phyloP scores from a whole-genome alignment of 2,797 vertebrate species.

The Falco biarmicus region DNA sequence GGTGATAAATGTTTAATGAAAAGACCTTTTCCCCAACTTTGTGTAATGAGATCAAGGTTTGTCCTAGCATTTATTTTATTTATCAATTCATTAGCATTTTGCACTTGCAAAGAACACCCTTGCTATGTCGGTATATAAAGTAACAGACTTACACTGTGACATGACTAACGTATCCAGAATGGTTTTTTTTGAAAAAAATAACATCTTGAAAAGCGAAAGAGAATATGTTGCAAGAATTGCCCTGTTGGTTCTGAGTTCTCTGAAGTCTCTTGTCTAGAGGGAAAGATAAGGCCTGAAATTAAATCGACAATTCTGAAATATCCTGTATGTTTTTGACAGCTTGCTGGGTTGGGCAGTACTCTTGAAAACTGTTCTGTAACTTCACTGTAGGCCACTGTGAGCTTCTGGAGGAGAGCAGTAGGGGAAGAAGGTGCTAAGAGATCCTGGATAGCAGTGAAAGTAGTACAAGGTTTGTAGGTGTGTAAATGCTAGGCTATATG shows the following conservation, averaged over 20 bases:
- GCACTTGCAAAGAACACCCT: not conserved
- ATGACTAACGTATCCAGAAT: not conserved
- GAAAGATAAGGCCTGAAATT: not conserved
- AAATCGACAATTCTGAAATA: not conserved
- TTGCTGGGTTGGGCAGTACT: not conserved
- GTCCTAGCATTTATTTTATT: not conserved
- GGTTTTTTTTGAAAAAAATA: not conserved
- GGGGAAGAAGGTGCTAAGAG: not conserved
- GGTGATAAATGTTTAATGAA: not conserved
- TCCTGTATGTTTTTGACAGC: not conserved
- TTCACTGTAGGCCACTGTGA: not conserved
- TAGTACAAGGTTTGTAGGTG: not conserved
- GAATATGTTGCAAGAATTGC: not conserved
- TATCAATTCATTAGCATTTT: not conserved
- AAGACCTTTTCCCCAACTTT: not conserved
- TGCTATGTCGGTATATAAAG: not conserved
- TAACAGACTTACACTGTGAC: not conserved
- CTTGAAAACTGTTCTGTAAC: not conserved
- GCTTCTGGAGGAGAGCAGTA: not conserved
- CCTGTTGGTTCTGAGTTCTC: not conserved
- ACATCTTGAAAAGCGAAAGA: not conserved
- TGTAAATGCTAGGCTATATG: not conserved
- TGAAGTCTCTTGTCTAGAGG: not conserved
- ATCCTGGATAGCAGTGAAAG: not conserved
- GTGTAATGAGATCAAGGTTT: not conserved